Conservation (phyloP, 1,140 invertebrate species). For the Trichonephila inaurata region DNA sequence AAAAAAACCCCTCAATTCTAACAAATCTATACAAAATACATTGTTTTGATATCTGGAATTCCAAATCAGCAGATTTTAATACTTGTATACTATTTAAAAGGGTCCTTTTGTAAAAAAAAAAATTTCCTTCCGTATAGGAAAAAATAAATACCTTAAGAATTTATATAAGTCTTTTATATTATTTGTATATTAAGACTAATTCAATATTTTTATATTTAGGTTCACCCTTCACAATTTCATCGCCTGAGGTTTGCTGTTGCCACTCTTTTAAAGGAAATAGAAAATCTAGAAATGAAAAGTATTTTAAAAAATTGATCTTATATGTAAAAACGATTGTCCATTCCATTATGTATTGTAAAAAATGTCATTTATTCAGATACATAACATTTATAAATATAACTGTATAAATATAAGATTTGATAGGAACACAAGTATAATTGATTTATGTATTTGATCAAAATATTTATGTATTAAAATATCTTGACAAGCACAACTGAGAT, state of each 20-base stretch:
- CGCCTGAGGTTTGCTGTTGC: constrained; percentile 68
- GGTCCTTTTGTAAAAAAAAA: too few species aligned
- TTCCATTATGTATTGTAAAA: background rate
- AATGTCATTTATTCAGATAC: background rate
- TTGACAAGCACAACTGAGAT: background rate
- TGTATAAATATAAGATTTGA: too few species aligned
- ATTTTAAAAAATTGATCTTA: constrained; percentile 61
- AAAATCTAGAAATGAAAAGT: constrained; percentile 69
- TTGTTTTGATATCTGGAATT: too few species aligned
- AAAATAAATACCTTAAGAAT: too few species aligned
- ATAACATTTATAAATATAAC: too few species aligned
- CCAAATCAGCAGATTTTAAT: too few species aligned
- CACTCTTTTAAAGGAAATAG: constrained; percentile 74
- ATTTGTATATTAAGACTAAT: too few species aligned
- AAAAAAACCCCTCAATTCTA: too few species aligned
- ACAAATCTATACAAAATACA: too few species aligned
- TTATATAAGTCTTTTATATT: too few species aligned
- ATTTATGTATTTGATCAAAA: background rate
- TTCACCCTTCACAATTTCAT: constrained; percentile 75
- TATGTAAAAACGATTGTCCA: background rate
- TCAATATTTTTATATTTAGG: constrained; percentile 19
- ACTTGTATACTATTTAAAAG: too few species aligned
- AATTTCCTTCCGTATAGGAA: too few species aligned
- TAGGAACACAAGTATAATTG: background rate
- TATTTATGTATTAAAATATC: background rate